phyloP scores from a whole-genome alignment of 1,140 invertebrate species.

The Homalodisca vitripennis region DNA sequence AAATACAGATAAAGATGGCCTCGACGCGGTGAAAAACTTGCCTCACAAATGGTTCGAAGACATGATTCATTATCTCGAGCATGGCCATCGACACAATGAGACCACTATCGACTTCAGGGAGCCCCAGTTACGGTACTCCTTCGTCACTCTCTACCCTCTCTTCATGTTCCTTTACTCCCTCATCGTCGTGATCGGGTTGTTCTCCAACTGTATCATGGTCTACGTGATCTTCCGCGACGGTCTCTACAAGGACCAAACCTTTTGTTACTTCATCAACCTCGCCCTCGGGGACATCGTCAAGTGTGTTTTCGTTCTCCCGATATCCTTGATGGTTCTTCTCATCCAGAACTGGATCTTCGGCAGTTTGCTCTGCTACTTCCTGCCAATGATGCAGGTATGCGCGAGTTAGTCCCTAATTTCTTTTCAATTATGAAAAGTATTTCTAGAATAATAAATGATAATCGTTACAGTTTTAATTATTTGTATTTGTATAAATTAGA shows the following conservation, averaged over 20 bases:
- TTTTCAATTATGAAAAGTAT: slow-evolving; percentile 38
- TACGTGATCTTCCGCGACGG: slow-evolving; percentile 58
- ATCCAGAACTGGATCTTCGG: slow-evolving; percentile 75
- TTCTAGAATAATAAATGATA: too few species aligned
- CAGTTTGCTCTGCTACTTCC: slow-evolving; percentile 69
- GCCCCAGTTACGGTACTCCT: slow-evolving; percentile 50
- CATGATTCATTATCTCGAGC: slow-evolving; percentile 42
- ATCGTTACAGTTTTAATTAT: too few species aligned
- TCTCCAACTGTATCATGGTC: slow-evolving; percentile 59
- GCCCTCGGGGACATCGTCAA: slow-evolving; percentile 67
- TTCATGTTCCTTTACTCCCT: slow-evolving; percentile 63
- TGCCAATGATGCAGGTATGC: slow-evolving; percentile 71
- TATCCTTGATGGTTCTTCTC: slow-evolving; percentile 65
- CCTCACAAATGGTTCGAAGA: slow-evolving; percentile 43
- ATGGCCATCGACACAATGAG: slow-evolving; percentile 47
- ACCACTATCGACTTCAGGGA: slow-evolving; percentile 48
- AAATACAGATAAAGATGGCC: not conserved
- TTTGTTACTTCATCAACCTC: slow-evolving; percentile 65
- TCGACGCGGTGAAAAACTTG: slow-evolving; percentile 21
- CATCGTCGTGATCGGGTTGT: slow-evolving; percentile 56
- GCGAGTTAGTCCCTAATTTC: slow-evolving; percentile 29
- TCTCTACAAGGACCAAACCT: slow-evolving; percentile 63
- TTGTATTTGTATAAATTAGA: too few species aligned
- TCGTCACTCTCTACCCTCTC: slow-evolving; percentile 58
- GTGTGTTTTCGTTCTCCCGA: slow-evolving; percentile 63